phyloP scores from a whole-genome alignment of 2,888 invertebrate species.

The Drosophila prolongata region DNA sequence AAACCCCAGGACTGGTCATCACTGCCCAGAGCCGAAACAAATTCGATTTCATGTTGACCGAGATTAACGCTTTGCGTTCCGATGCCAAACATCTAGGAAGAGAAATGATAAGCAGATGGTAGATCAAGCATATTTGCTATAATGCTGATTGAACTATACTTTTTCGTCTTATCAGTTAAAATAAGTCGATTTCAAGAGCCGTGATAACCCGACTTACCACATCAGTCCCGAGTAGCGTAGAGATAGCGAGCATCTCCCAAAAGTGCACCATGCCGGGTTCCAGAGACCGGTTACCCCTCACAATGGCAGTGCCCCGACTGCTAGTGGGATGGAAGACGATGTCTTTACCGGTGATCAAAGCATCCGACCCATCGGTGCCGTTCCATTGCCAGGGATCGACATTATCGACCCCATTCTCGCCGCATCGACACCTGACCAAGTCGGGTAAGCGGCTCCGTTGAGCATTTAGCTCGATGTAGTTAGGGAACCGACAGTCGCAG shows the following conservation, averaged over 20 bases:
- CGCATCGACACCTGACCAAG: constrained; percentile 79
- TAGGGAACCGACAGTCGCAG: constrained; percentile 82
- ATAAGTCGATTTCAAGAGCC: neutral
- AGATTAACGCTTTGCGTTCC: constrained; percentile 90
- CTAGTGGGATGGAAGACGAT: constrained; percentile 92
- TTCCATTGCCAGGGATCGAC: constrained; percentile 82
- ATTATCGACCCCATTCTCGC: constrained; percentile 74
- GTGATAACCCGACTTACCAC: constrained; percentile 87
- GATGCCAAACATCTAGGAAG: constrained; percentile 93
- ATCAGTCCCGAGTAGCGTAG: constrained; percentile 93
- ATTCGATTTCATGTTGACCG: constrained; percentile 87
- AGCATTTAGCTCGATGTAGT: constrained; percentile 61
- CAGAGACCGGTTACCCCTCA: constrained; percentile 67
- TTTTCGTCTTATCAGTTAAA: constrained; percentile 44
- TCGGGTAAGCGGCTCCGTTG: constrained; percentile 75
- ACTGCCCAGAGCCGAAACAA: constrained; percentile 91
- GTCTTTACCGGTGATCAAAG: constrained; percentile 86
- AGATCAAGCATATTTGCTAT: neutral
- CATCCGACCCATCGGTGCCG: constrained; percentile 61
- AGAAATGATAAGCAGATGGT: constrained; percentile 5
- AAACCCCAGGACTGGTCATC: constrained; percentile 94
- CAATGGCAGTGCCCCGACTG: constrained; percentile 89
- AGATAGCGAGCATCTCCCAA: constrained; percentile 95
- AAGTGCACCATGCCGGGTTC: constrained; percentile 89
- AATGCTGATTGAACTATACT: neutral